A percentile compares a stretch with the other conserved stretches of the same genome.
These are phyloP conservation scores for Temnothorax ravouxi DNA, from an alignment of 2,888 invertebrate species.

Conservation along the genomic window DNA sequence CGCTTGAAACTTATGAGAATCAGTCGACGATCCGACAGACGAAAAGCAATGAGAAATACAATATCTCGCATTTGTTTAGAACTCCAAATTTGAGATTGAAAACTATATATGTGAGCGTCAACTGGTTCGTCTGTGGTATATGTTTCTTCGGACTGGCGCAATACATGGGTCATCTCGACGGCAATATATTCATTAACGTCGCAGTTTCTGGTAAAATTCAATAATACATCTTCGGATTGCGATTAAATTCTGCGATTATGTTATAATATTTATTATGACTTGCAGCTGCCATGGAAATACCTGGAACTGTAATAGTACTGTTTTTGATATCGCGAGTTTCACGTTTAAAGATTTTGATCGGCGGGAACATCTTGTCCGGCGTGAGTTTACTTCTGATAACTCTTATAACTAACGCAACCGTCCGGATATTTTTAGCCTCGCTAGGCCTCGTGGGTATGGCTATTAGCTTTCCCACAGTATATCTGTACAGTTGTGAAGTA, in stretches of 20 bases:
- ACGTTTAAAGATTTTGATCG: slow-evolving; percentile 82
- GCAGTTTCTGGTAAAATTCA: slow-evolving; percentile 87
- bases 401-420: slow-evolving; percentile 77
- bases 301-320: slow-evolving; percentile 81
- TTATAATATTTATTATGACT: slow-evolving; percentile 40
- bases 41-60: slow-evolving; percentile 85
- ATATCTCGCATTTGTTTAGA: slow-evolving; percentile 83
- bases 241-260: not conserved
- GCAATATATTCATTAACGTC: slow-evolving; percentile 87
- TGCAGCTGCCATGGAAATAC: slow-evolving; percentile 83
- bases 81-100: slow-evolving; percentile 85
- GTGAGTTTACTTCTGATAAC: slow-evolving; percentile 78
- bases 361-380: slow-evolving; percentile 81
- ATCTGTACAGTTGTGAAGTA: slow-evolving; percentile 95
- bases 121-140: slow-evolving; percentile 88
- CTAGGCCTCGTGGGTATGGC: slow-evolving; percentile 94
- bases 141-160: slow-evolving; percentile 88
- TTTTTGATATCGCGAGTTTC: slow-evolving; percentile 83
- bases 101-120: slow-evolving; percentile 85
- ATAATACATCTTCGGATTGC: slow-evolving; percentile 8
- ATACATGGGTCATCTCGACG: slow-evolving; percentile 87
- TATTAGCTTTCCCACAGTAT: slow-evolving; percentile 94
- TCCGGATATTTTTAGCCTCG: slow-evolving; percentile 90
- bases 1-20: slow-evolving; percentile 78
- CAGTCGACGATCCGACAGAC: slow-evolving; percentile 81